phyloP scores from a whole-genome alignment of 2,888 invertebrate species.

The Clivina fossor region DNA sequence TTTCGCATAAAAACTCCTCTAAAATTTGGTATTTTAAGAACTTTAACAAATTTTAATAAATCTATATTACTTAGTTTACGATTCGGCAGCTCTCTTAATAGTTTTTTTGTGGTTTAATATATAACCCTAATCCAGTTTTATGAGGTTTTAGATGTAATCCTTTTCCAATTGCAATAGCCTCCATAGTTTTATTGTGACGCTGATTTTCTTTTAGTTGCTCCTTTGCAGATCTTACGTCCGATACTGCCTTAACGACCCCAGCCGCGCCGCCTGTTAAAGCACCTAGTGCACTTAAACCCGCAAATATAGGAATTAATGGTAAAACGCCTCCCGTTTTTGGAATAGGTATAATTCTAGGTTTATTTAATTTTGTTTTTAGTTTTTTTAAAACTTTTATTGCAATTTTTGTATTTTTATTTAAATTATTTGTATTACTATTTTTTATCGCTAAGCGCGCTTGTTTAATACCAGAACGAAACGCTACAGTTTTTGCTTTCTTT shows the following conservation, averaged over 20 bases:
- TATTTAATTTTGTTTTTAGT: slow-evolving; percentile 7
- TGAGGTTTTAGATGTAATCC: slow-evolving; percentile 42
- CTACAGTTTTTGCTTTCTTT: too few relatives aligned
- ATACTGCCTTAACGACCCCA: slow-evolving; percentile 44
- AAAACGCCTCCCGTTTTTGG: slow-evolving; percentile 42
- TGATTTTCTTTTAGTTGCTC: slow-evolving; percentile 41
- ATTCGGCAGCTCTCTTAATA: not conserved
- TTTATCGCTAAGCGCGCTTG: too few relatives aligned
- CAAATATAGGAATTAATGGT: slow-evolving; percentile 44
- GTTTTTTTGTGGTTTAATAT: slow-evolving; percentile 39
- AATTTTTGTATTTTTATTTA: too few relatives aligned
- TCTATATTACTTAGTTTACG: slow-evolving; percentile 41
- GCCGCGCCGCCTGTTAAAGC: slow-evolving; percentile 45
- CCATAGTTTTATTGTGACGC: slow-evolving; percentile 41
- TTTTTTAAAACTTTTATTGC: not conserved
- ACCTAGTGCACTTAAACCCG: slow-evolving; percentile 44
- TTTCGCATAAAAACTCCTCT: slow-evolving; percentile 47
- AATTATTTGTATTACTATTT: too few relatives aligned
- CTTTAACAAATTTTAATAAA: slow-evolving; percentile 40
- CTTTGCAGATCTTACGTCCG: slow-evolving; percentile 43
- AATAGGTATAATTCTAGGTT: slow-evolving; percentile 35
- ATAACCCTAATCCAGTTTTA: slow-evolving; percentile 27
- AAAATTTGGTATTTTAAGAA: slow-evolving; percentile 43
- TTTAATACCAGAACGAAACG: too few relatives aligned
- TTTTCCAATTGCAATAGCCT: slow-evolving; percentile 39